Evolutionary conservation across 2,113 vertebrate genomes (phyloP).

Genomic region (Sardina pilchardus): DNA sequence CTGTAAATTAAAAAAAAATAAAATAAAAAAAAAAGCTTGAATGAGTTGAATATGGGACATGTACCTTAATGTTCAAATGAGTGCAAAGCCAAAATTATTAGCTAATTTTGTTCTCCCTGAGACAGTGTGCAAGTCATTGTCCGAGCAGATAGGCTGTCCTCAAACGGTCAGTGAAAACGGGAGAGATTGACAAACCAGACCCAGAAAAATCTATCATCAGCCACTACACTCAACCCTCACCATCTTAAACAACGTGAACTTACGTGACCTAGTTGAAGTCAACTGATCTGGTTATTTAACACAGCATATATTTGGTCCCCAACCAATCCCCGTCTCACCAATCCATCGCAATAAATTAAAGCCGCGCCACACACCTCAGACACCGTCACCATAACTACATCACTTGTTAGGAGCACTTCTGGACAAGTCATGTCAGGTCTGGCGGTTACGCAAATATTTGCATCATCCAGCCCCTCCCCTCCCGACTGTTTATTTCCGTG

Average conservation of each 20-base stretch:
- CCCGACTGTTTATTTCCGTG: constrained; percentile 5
- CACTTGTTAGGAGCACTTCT: background rate
- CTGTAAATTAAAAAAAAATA: too few relatives aligned
- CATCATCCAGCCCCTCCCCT: constrained; percentile 1
- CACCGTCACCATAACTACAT: background rate
- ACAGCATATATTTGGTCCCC: background rate
- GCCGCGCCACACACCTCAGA: background rate
- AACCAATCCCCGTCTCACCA: background rate
- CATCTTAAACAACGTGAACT: background rate
- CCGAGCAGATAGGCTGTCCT: too few relatives aligned
- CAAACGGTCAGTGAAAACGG: background rate
- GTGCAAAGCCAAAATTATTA: background rate
- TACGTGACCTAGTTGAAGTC: background rate
- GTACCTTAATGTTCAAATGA: background rate
- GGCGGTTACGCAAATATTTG: background rate
- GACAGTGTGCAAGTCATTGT: background rate
- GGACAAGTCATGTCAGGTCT: background rate
- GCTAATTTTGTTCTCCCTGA: background rate
- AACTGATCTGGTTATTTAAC: background rate
- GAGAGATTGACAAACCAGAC: background rate
- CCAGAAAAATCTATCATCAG: background rate
- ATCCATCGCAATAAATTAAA: background rate
- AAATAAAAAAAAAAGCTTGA: too few relatives aligned
- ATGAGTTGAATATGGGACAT: background rate
- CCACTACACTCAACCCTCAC: background rate